Evolutionary conservation across 2,888 invertebrate species (phyloP), one percentile per base, ranked within the genome.

Genomic region (Sarcophaga carnaria): DNA sequence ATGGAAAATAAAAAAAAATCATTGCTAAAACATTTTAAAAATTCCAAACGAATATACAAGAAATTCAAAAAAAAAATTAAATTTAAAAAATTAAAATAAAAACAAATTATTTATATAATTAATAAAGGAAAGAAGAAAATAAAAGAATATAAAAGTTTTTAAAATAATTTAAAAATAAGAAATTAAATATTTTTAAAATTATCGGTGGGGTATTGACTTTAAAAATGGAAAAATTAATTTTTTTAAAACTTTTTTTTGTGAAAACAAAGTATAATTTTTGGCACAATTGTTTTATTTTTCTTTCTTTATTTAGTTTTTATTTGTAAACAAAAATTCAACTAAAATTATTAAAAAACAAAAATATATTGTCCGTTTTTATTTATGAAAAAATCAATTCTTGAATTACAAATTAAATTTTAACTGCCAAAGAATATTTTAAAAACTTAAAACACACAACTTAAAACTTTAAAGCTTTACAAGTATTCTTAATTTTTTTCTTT

Each of bases 161-260:
- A 37, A 37, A 37, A 37, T 37, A 37, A 37, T 37, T 37, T 8
- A 37, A 37, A 37, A 10, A 37, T 37, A 37, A 37, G 8, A 37
- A 37, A 37, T 37, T 37, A 37, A 37, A 82, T 60, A 77, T 78
- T 64, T 64, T 87, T 84, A 75, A 87, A 84, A 87, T 81, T 84
- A 87, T 87, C 87, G 87, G 87, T 87, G 87, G 87, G 86, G 84
- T 2, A 54, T 54, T 87, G 87, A 87, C 87, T 87, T 87, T 60
- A 78, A 59, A 83, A 80, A 69, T 70, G 71, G 76, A 14, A 80
- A 75, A 79, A 4, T 17, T 72, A 22, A 72, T 49, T 49, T 64
- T 63, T 62, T 10, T 62, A 1, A 20, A 20, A 59, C 27, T 11
- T 74, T 37, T 70, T 59, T 27, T 27, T 85, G 60, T 67, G 72